Percentiles rank a stretch among this genome's conserved stretches.
Evolutionary conservation across 2,888 invertebrate genomes (phyloP).

Genomic region (Noctua comes): DNA sequence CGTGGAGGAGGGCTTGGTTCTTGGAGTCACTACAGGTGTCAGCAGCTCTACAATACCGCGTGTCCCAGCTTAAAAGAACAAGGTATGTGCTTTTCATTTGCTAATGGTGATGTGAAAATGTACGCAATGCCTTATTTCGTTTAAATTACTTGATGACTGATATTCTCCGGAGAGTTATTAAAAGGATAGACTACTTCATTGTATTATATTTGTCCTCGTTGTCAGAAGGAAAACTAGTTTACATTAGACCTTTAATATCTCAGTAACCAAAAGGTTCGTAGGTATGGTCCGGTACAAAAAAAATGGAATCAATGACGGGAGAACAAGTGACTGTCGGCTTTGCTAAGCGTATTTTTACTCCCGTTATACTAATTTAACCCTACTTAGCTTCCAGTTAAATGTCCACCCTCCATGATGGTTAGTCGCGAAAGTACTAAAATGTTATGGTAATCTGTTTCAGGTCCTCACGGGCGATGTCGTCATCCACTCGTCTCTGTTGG

Average conservation of each 20-base stretch:
- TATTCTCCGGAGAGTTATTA: too few relatives aligned
- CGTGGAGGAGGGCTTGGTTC: not conserved
- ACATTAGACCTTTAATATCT: too few relatives aligned
- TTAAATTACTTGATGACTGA: not conserved
- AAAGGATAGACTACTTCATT: too few relatives aligned
- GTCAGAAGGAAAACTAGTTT: too few relatives aligned
- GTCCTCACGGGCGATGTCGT: not conserved
- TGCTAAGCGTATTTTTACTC: not conserved
- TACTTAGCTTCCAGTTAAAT: not conserved
- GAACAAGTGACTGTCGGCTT: not conserved
- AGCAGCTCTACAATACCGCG: constrained; percentile 15
- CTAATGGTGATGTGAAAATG: not conserved
- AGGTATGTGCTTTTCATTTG: not conserved
- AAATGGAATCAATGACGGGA: not conserved
- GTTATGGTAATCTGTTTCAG: not conserved
- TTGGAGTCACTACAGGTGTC: not conserved
- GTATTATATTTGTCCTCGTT: too few relatives aligned
- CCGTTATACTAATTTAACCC: not conserved
- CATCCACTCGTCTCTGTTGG: not conserved
- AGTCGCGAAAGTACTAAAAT: not conserved
- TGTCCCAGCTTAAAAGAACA: not conserved
- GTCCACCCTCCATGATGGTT: not conserved
- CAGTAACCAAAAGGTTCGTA: too few relatives aligned
- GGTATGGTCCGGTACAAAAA: too few relatives aligned
- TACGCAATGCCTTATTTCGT: not conserved